Base-by-base conservation (phyloP, 2,888 invertebrate species). In the Eupithecia subumbrata region DNA sequence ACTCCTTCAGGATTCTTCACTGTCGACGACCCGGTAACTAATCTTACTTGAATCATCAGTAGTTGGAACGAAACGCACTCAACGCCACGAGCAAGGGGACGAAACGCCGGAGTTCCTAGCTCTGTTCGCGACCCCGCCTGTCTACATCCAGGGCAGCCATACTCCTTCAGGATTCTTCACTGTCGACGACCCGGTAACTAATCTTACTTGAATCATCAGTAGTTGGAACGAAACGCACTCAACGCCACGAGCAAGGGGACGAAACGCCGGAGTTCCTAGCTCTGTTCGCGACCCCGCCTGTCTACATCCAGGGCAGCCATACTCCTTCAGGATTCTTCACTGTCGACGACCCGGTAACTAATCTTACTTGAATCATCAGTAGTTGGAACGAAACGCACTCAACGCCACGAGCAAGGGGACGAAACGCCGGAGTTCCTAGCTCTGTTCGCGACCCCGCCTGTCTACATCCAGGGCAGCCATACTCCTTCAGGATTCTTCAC, bases 1-100 rank as follows among this genome's bases (percentile, higher is more conserved):
- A 99, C 99, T 18, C 96, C 98, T 18, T 99, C 99, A 79, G 99
- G 99, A 0, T 99, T 99, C 95, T 99, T 97, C 92, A 98, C 99
- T 0, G 98, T 99, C 25, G 99, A 99, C 90, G 98, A 99, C 87
- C 96, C 97, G 92, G 97, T 97, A 89, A 90, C 12, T 82, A 25
- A 60, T 56, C 18, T 52, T 52, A 52, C n/a, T n/a, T 9, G n/a
- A 52, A 52, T n/a, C n/a, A 52, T n/a, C 9, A 52, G n/a, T 52
- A 52, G n/a, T n/a, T 52, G 7, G n/a, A 52, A n/a, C 99, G 0
- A 97, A 97, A 78, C 96, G 99, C 25, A 99, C 99, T 0, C 97
- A 98, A 80, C 96, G 99, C 9, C 99, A 99, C 94, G 99, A 99
- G 90, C 99, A 99, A 93, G 97, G 96, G 3, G 99, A 99, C 87